These are phyloP conservation scores for Drosophila testacea DNA, from an alignment of 2,888 invertebrate genomes.

Conservation along the genomic window DNA sequence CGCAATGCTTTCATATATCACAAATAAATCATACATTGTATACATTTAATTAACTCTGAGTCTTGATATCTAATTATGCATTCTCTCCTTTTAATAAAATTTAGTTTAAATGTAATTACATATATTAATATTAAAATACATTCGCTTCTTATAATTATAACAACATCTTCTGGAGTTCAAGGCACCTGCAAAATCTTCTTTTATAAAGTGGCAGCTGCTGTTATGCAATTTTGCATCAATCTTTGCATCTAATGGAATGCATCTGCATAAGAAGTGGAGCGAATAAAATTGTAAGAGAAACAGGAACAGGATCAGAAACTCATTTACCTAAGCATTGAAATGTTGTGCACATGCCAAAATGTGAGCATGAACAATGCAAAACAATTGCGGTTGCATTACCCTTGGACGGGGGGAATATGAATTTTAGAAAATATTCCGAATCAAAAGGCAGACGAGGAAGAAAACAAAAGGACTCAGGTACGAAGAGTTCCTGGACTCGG, in stretches of 20 bases:
- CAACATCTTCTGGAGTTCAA: not conserved
- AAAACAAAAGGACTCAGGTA: constrained; percentile 59
- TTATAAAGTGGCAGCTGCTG: constrained; percentile 38
- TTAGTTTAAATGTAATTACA: too few species aligned
- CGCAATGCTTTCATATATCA: too few species aligned
- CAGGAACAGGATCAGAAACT: constrained; percentile 37
- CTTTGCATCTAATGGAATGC: constrained; percentile 37
- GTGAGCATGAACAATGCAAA: constrained; percentile 50
- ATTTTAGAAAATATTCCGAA: constrained; percentile 38
- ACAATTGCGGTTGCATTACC: constrained; percentile 81
- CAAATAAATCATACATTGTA: too few species aligned
- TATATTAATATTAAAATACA: too few species aligned
- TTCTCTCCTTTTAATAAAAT: too few species aligned
- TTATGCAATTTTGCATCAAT: constrained; percentile 52
- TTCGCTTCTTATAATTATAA: not conserved
- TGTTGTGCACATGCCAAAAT: constrained; percentile 79
- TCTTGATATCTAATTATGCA: too few species aligned
- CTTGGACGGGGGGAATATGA: constrained; percentile 38
- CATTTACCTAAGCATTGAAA: constrained; percentile 58
- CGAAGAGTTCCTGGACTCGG: constrained; percentile 11
- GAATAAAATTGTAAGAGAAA: constrained; percentile 2
- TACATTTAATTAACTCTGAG: too few species aligned
- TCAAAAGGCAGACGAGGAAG: constrained; percentile 59
- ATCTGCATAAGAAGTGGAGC: constrained; percentile 56
- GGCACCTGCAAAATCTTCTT: constrained; percentile 29